Evolutionary conservation across 2,797 vertebrate genomes (phyloP).

Genomic region (Enoplosus armatus): DNA sequence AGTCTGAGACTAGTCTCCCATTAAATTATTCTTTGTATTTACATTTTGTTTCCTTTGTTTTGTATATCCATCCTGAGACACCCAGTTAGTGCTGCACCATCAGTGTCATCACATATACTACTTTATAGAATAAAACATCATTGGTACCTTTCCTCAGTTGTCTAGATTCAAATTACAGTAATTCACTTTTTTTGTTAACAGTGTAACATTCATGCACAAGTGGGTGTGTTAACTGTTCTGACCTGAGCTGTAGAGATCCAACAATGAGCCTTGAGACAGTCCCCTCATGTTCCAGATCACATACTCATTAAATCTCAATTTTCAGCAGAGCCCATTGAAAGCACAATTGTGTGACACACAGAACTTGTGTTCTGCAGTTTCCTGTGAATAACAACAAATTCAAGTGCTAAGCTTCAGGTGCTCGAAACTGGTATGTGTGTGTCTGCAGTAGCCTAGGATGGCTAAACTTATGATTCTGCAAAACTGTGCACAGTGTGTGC

Average conservation of each 20-base stretch:
- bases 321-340: conserved; percentile 61
- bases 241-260: conserved; percentile 54
- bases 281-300: conserved; percentile 58
- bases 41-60: background rate
- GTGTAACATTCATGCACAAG: conserved; percentile 38
- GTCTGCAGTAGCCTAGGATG: conserved; percentile 3
- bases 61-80: background rate
- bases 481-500: background rate
- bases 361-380: conserved; percentile 26
- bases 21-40: background rate
- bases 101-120: background rate
- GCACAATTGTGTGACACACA: conserved; percentile 44
- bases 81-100: background rate
- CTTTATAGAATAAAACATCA: background rate
- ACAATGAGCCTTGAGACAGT: conserved; percentile 50
- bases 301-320: conserved; percentile 75
- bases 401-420: conserved; percentile 16
- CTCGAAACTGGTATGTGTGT: conserved; percentile 7
- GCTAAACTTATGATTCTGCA: background rate
- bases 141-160: background rate
- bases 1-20: conserved; percentile 3
- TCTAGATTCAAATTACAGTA: conserved; percentile 12
- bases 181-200: conserved; percentile 13
- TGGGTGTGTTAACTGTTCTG: conserved; percentile 56
- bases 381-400: conserved; percentile 32